Conservation (phyloP, 2,113 vertebrate species). For the Pluvianellus socialis region DNA sequence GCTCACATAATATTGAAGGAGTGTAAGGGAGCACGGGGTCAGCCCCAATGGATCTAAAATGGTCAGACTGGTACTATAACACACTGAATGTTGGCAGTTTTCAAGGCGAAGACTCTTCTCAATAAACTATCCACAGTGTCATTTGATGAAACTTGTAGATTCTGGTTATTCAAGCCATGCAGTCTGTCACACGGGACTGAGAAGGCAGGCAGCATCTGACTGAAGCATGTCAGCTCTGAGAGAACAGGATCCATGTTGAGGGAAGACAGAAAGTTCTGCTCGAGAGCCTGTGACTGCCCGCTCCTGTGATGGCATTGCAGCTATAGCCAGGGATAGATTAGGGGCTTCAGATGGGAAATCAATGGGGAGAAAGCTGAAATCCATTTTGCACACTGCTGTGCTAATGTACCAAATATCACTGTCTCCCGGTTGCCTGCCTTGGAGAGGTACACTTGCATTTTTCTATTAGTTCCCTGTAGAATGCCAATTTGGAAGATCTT, state of each 20-base stretch:
- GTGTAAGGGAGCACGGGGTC: not conserved
- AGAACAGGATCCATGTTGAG: not conserved
- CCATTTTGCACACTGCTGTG: not conserved
- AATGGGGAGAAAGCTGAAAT: not conserved
- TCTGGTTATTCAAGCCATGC: not conserved
- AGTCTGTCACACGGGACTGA: not conserved
- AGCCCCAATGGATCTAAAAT: not conserved
- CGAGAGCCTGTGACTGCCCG: not conserved
- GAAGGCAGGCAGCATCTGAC: rapidly evolving
- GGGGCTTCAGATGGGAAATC: not conserved
- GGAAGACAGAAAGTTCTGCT: not conserved
- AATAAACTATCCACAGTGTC: not conserved
- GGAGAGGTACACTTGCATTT: not conserved
- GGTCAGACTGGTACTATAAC: not conserved
- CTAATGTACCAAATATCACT: not conserved
- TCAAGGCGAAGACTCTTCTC: not conserved
- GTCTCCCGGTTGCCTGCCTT: not conserved
- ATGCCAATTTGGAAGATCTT: not conserved
- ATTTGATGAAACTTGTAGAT: not conserved
- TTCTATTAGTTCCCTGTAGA: not conserved
- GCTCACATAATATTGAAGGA: not conserved
- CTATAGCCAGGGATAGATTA: not conserved
- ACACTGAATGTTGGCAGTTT: not conserved
- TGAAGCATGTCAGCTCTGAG: not conserved
- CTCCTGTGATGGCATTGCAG: not conserved